Evolutionary conservation across 2,888 invertebrate species (phyloP), one percentile per base, ranked within the genome.

Genomic region (Teleiodes luculella): DNA sequence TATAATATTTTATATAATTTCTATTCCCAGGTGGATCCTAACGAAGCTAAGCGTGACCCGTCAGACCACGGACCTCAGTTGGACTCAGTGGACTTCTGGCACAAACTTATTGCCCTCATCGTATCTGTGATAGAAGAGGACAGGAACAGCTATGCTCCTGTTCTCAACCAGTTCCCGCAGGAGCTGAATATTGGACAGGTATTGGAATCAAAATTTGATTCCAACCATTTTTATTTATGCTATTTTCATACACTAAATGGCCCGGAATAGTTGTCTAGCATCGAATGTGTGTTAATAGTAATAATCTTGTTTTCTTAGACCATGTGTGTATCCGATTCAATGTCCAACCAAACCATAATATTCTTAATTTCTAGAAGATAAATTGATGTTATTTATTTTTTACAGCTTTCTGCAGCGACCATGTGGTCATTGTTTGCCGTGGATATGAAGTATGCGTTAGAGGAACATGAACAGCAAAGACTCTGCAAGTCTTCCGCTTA

Each of bases 61-160:
- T 95, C 97, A 78, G 98, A 94, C 88, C 97, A 93, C 81, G 97
- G 94, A 36, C 96, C 96, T 0, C 92, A 95, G 67, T 78, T 96
- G 70, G 96, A 98, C 75, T 97, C 96, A 58, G 94, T 99, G 33
- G 97, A 98, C 82, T 99, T 99, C 90, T 99, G 99, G 98, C 98
- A 98, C 89, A 98, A 98, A 80, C 91, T 98, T 56, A 98, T 98
- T 63, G 97, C 97, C 30, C 93, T 99, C 57, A 98, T 99, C 65
- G 97, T 98, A 52, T 98, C 98, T 59, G 98, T 99, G 58, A 98
- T 99, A 75, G 99, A 99, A 83, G 99, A 99, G 83, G 99, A 99
- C 81, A 95, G 96, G 75, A 98, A 98, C 78, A 97, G 97, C 83
- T 99, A 99, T 78, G 98, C 98, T 20, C 97, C 98, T 8, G 99